phyloP scores from a whole-genome alignment of 2,113 vertebrate genomes.

The Melanostigma gelatinosum region DNA sequence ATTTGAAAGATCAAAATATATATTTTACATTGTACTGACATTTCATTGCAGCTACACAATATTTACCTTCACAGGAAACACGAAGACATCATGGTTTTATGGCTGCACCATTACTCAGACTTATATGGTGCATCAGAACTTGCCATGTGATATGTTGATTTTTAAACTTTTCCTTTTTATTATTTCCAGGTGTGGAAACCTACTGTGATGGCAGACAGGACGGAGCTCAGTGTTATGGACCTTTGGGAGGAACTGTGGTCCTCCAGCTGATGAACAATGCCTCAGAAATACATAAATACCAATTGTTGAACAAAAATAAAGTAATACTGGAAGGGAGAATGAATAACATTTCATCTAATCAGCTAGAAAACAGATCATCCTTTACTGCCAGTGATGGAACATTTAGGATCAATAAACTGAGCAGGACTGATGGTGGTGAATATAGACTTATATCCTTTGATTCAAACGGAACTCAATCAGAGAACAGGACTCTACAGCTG shows the following conservation, averaged over 20 bases:
- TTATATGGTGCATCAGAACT: too few species aligned
- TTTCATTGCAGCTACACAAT: background rate
- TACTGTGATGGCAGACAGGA: too few species aligned
- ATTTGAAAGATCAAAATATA: background rate
- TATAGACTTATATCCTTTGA: background rate
- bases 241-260: constrained; percentile 62
- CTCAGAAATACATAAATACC: fast-evolving
- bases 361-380: background rate
- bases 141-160: too few species aligned
- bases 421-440: constrained; percentile 25
- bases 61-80: background rate
- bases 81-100: background rate
- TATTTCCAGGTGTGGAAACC: too few species aligned
- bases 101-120: background rate
- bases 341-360: fast-evolving
- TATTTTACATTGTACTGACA: background rate
- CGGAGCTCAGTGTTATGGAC: constrained; percentile 1
- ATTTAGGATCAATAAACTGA: constrained; percentile 50
- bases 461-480: fast-evolving
- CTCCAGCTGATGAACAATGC: constrained; percentile 14
- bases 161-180: too few species aligned
- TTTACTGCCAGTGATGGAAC: constrained; percentile 40
- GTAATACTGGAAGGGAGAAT: fast-evolving
- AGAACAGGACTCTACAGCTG: background rate
- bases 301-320: fast-evolving